Evolutionary conservation across 2,888 invertebrate genomes (phyloP), one percentile per base, ranked within the genome.

Genomic region (Yponomeuta plumbellus): DNA sequence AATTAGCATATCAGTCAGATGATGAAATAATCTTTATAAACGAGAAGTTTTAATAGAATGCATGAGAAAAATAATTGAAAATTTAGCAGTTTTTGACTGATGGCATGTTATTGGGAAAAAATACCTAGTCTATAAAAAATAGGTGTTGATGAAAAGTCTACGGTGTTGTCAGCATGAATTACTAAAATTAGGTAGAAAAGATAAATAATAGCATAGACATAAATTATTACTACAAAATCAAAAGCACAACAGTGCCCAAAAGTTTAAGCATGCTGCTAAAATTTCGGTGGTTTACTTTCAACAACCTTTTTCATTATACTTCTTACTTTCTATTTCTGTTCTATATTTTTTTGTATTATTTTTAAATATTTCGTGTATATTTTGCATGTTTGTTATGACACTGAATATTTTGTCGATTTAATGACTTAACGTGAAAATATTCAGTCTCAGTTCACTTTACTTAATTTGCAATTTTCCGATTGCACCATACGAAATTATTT

Each of bases 241-340:
- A 89, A 88, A 85, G 90, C 89, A 91, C 90, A 87, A 71, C 86
- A 90, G 89, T 90, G 91, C 89, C 78, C 85, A 86, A 85, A 71
- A 80, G 84, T 77, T 84, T 62, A 74, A 80, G 91, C 90, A 91
- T 91, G 91, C 81, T 76, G 88, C 87, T 89, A 78, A 82, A 17
- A 79, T 83, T 79, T 86, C 81, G 79, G 78, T 87, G 85, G 82
- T 84, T 77, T 78, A 71, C 44, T 75, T 71, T 66, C 69, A 73
- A 72, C 72, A 71, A 26, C 56, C 61, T 73, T 70, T 73, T 73
- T 78, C 75, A 72, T 76, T 75, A 76, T 69, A 8, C 72, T 75
- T 75, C 75, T 75, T 76, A 22, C 63, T 66, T 63, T 40, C 20
- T 73, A 74, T 69, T 71, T 71, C 75, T 73, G 75, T 73, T 72